These are phyloP conservation scores for Solenopsis fugax DNA, from an alignment of 1,140 invertebrate genomes.

Conservation along the genomic window DNA sequence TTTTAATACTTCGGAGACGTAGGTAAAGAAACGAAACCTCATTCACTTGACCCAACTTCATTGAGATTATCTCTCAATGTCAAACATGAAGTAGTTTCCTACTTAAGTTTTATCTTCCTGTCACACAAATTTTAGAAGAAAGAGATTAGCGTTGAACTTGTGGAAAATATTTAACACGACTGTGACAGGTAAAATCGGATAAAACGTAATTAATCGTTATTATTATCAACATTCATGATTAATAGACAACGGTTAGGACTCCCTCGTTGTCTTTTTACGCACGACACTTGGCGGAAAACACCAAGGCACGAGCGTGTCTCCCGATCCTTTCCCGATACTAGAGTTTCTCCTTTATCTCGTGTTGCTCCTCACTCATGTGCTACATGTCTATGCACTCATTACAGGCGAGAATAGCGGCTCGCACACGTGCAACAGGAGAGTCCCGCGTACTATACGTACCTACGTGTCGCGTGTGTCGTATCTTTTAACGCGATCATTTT, in stretches of 20 bases:
- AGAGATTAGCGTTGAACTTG: not conserved
- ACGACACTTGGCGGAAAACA: not conserved
- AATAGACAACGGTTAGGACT: not conserved
- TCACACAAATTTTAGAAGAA: not conserved
- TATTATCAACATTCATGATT: slow-evolving; percentile 11
- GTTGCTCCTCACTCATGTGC: slow-evolving; percentile 20
- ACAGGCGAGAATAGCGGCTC: slow-evolving; percentile 39
- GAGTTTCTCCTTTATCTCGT: slow-evolving; percentile 48
- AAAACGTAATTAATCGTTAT: not conserved
- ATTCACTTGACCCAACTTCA: not conserved
- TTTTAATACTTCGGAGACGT: not conserved
- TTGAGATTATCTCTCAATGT: not conserved
- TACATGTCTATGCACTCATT: slow-evolving; percentile 54
- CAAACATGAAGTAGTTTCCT: not conserved
- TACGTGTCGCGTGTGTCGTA: not conserved
- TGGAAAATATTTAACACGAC: not conserved
- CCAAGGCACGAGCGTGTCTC: slow-evolving; percentile 13
- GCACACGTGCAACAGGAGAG: slow-evolving; percentile 34
- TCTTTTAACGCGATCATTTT: slow-evolving; percentile 3
- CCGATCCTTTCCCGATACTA: slow-evolving; percentile 7
- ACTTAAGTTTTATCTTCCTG: not conserved
- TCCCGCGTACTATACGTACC: not conserved
- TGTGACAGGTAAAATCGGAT: not conserved
- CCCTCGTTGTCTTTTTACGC: not conserved
- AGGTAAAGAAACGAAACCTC: not conserved